A percentile compares a stretch with the other conserved stretches of the same genome.
These are phyloP conservation scores for Timema cristinae DNA, from an alignment of 2,888 invertebrate genomes.

Conservation along the genomic window DNA sequence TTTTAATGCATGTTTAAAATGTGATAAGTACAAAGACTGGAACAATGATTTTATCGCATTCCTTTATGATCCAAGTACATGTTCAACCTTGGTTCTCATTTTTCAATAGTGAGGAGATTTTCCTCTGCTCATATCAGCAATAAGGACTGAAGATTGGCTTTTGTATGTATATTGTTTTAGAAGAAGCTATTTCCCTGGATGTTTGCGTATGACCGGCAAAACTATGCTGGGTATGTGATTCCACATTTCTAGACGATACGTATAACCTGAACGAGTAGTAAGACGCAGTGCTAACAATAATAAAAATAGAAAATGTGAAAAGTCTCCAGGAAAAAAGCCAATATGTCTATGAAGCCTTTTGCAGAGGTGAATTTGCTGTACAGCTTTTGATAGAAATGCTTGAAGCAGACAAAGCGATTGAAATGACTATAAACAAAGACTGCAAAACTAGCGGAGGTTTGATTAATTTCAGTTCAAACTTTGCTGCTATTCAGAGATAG, in stretches of 20 bases:
- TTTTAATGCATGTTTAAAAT: not conserved
- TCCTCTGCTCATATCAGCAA: slow-evolving; percentile 7
- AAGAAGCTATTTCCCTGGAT: slow-evolving; percentile 9
- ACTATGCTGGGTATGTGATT: not conserved
- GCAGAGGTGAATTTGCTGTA: slow-evolving; percentile 8
- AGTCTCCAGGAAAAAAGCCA: not conserved
- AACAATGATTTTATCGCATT: not conserved
- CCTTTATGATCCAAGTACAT: not conserved
- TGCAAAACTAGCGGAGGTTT: slow-evolving; percentile 6
- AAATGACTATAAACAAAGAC: slow-evolving; percentile 7
- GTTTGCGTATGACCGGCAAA: slow-evolving; percentile 9
- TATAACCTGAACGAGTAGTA: too few species aligned
- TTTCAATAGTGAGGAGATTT: not conserved
- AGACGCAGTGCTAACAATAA: too few species aligned
- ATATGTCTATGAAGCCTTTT: slow-evolving; percentile 7
- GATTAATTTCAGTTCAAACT: not conserved
- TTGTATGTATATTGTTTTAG: not conserved
- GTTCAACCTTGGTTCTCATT: not conserved
- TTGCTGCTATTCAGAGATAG: too few species aligned
- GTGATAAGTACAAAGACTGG: not conserved
- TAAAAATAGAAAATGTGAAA: slow-evolving; percentile 1
- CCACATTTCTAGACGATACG: too few species aligned
- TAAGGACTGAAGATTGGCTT: not conserved
- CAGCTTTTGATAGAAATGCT: not conserved
- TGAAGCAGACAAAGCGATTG: not conserved